Conservation (phyloP, 2,113 vertebrate genomes). For the Tragelaphus buxtoni region DNA sequence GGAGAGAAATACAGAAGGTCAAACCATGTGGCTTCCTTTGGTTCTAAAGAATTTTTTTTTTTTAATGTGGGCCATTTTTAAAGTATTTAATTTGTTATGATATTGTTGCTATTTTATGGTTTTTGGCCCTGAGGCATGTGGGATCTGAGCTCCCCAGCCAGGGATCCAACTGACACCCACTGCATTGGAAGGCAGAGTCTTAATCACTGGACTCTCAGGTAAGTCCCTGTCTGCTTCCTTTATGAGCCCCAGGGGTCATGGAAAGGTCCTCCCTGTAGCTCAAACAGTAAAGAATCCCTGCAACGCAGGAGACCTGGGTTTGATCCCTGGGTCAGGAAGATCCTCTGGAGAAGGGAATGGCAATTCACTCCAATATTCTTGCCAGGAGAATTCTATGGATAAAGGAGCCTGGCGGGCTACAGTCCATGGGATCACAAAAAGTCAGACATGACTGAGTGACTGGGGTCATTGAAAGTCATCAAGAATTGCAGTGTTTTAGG, state of each 20-base stretch:
- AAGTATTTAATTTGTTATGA: neutral
- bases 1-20: neutral
- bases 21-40: neutral
- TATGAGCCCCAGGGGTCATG: neutral
- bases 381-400: neutral
- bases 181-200: neutral
- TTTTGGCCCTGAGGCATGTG: neutral
- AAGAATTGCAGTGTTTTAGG: neutral
- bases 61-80: neutral
- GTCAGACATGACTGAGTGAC: neutral
- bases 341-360: neutral
- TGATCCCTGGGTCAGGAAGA: neutral
- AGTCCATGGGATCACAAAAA: neutral
- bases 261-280: neutral
- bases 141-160: neutral
- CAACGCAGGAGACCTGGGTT: rapidly evolving
- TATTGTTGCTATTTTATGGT: neutral
- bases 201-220: neutral
- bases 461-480: neutral
- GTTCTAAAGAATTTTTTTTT: neutral
- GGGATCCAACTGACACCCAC: neutral
- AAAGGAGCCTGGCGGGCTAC: neutral
- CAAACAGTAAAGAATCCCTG: neutral
- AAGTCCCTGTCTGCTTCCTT: neutral
- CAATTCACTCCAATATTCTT: neutral